Conservation (phyloP, 2,113 vertebrate species). For the Pristiophorus japonicus region DNA sequence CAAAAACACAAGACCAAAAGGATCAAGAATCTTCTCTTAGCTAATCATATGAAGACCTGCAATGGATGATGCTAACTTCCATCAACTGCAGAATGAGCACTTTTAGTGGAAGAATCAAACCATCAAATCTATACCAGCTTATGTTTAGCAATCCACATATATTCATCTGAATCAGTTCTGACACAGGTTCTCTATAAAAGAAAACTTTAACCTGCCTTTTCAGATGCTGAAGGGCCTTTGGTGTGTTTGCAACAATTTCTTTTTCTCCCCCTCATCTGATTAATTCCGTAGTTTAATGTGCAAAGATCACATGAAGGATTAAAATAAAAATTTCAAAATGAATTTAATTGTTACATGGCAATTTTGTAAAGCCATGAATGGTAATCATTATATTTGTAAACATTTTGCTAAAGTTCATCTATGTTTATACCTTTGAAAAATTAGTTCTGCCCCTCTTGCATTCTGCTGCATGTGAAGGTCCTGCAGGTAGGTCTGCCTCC, state of each 20-base stretch:
- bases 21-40: background rate
- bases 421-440: constrained; percentile 35
- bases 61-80: background rate
- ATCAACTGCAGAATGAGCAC: background rate
- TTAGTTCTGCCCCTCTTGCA: constrained; percentile 34
- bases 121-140: background rate
- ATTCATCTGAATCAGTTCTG: background rate
- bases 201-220: background rate
- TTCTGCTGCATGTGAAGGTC: constrained; percentile 32
- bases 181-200: background rate
- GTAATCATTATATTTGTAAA: constrained; percentile 13
- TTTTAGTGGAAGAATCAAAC: background rate
- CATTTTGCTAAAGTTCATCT: constrained; percentile 21
- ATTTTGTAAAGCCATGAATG: constrained; percentile 30
- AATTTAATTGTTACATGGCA: constrained; percentile 4
- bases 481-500: constrained; percentile 10
- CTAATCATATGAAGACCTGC: background rate
- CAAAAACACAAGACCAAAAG: background rate
- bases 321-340: background rate
- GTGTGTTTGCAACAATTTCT: background rate
- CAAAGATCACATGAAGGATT: background rate
- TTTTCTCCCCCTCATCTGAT: background rate
- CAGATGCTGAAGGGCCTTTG: background rate
- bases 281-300: background rate
- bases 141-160: background rate